A percentile compares a stretch with the other conserved stretches of the same genome.
Evolutionary conservation across 2,113 vertebrate genomes (phyloP).

Genomic region (Sander lucioperca): DNA sequence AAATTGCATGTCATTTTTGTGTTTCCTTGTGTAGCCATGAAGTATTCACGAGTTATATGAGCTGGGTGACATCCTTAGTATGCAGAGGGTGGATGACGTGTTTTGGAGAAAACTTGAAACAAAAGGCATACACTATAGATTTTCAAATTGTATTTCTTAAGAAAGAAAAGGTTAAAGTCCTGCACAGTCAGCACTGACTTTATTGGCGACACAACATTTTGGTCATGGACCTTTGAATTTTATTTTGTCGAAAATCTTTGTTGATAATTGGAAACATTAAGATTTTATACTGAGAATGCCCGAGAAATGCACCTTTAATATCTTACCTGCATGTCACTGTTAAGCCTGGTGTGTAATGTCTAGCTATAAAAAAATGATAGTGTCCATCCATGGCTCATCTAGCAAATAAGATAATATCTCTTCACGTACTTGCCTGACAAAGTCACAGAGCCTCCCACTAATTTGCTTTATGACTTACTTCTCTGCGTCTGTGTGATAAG

Average conservation of each 20-base stretch:
- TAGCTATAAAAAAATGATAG: constrained; percentile 49
- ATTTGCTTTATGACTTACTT: constrained; percentile 72
- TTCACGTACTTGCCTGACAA: constrained; percentile 64
- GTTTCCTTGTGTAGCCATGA: background rate
- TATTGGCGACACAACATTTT: background rate
- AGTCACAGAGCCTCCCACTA: constrained; percentile 68
- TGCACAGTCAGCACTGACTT: background rate
- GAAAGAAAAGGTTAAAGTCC: background rate
- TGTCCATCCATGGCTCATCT: constrained; percentile 69
- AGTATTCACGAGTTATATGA: background rate
- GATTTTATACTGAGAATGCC: background rate
- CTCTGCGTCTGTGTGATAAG: constrained; percentile 61
- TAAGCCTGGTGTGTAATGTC: constrained; percentile 29
- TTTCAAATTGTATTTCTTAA: background rate
- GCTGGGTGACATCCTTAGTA: background rate
- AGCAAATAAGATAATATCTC: constrained; percentile 72
- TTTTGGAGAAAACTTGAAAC: background rate
- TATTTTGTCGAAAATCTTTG: background rate
- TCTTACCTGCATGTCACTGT: constrained; percentile 15
- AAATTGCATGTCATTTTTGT: background rate
- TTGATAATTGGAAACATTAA: constrained; percentile 6
- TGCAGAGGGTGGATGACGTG: background rate
- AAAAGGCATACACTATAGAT: background rate
- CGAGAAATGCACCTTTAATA: constrained; percentile 22
- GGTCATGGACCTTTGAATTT: background rate